Conservation (phyloP, 2,888 invertebrate genomes). For the Argyresthia goedartella region DNA sequence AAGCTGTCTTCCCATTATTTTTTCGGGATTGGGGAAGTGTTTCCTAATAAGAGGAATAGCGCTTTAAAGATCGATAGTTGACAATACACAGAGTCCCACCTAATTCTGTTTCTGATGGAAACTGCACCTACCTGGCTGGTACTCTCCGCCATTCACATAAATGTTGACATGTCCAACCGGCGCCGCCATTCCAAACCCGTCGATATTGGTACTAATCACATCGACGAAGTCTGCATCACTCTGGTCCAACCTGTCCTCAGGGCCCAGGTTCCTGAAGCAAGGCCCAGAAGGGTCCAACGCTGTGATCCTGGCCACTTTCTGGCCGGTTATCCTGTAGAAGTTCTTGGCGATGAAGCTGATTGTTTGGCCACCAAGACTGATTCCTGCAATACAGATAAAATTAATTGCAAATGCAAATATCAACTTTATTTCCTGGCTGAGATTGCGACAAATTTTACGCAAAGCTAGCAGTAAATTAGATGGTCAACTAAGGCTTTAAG, state of each 20-base stretch:
- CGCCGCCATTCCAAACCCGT: slow-evolving; percentile 17
- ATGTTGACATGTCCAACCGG: slow-evolving; percentile 14
- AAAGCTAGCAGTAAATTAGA: no score
- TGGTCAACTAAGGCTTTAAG: no score
- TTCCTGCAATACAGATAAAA: no score
- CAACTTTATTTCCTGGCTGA: no score
- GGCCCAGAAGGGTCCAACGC: slow-evolving; percentile 20
- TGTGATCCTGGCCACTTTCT: slow-evolving; percentile 17
- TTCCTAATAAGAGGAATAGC: no score
- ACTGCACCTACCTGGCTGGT: slow-evolving; percentile 17
- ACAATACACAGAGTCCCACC: no score
- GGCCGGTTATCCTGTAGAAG: slow-evolving; percentile 16
- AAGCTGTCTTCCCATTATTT: no score
- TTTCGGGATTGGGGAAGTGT: no score
- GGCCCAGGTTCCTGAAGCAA: slow-evolving; percentile 18
- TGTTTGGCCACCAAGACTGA: slow-evolving; percentile 20
- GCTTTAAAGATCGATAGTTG: no score
- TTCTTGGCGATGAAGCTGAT: slow-evolving; percentile 18
- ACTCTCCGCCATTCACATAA: slow-evolving; percentile 7
- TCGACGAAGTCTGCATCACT: slow-evolving; percentile 21
- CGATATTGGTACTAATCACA: slow-evolving; percentile 18
- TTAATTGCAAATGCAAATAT: no score
- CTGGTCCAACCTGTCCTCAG: slow-evolving; percentile 18
- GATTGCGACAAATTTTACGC: no score
- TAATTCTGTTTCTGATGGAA: no score